These are phyloP conservation scores for Caenorhabditis auriculariae DNA, from an alignment of 2,888 invertebrate species.

Conservation along the genomic window DNA sequence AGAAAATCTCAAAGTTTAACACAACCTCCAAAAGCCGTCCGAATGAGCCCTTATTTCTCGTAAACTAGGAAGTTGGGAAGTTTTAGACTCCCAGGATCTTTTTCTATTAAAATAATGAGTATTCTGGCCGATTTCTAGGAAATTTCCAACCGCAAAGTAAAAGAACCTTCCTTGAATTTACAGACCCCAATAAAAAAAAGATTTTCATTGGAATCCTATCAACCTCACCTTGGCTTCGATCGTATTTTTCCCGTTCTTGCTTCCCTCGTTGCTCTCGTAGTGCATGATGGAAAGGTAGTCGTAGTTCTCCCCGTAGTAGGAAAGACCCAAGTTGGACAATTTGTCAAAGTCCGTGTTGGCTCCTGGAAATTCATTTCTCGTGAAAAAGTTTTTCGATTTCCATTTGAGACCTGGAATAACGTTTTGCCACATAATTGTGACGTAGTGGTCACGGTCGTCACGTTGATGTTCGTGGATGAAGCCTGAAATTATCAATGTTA, in stretches of 20 bases:
- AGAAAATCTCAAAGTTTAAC: no score
- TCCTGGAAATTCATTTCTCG: conserved; percentile 31
- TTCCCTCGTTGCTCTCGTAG: conserved; percentile 50
- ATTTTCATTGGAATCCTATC: no score
- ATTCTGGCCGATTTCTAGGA: no score
- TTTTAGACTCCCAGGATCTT: no score
- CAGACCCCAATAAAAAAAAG: no score
- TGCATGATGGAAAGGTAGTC: conserved; percentile 63
- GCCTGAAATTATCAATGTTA: conserved; percentile 20
- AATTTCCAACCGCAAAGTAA: no score
- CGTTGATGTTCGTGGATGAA: conserved; percentile 62
- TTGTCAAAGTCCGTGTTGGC: conserved; percentile 62
- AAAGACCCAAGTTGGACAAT: conserved; percentile 53
- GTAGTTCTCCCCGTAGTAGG: conserved; percentile 59
- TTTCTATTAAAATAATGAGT: no score
- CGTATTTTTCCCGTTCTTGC: conserved; percentile 58
- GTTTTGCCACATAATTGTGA: conserved; percentile 54
- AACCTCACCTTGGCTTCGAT: conserved; percentile 50
- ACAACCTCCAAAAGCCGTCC: no score
- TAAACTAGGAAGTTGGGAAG: no score
- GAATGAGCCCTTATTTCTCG: no score
- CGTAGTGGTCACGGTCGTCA: conserved; percentile 58
- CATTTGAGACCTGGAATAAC: conserved; percentile 45
- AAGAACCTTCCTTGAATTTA: no score
- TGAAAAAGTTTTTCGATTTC: neutral